These are phyloP conservation scores for Drosophila tanythrix DNA, from an alignment of 2,888 invertebrate genomes.

Conservation along the genomic window DNA sequence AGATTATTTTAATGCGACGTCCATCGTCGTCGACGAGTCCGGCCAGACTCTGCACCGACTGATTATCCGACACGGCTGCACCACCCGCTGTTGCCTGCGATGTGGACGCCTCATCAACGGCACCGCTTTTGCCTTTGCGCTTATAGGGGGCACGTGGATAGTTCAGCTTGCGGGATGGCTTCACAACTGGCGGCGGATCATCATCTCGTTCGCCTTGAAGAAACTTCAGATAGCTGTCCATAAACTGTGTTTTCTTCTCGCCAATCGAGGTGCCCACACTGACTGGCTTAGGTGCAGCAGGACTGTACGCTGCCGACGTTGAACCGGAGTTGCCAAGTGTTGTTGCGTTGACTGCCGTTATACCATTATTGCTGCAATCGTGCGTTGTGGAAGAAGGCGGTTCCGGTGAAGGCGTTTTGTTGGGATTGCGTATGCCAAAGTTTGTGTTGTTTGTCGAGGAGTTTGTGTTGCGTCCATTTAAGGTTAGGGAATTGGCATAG, in stretches of 20 bases:
- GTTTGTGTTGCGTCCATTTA: conserved; percentile 70
- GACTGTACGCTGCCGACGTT: conserved; percentile 49
- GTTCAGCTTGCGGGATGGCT: conserved; percentile 82
- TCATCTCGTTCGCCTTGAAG: conserved; percentile 90
- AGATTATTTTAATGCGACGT: conserved; percentile 84
- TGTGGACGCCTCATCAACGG: conserved; percentile 67
- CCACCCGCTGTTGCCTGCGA: conserved; percentile 48
- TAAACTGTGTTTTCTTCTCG: conserved; percentile 88
- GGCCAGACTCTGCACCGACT: conserved; percentile 48
- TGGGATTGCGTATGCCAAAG: conserved; percentile 83
- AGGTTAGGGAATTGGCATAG: conserved; percentile 72
- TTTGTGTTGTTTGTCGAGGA: conserved; percentile 80
- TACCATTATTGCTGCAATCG: conserved; percentile 59
- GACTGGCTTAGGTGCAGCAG: conserved; percentile 78
- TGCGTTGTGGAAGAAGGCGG: conserved; percentile 76
- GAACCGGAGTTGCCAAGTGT: conserved; percentile 31
- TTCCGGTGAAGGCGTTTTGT: conserved; percentile 86
- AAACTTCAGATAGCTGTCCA: conserved; percentile 95
- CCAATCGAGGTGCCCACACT: conserved; percentile 82
- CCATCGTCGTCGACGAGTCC: conserved; percentile 82
- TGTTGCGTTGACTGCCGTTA: conserved; percentile 34
- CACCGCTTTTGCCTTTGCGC: conserved; percentile 62
- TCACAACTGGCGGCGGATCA: conserved; percentile 89
- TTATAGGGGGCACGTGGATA: conserved; percentile 80
- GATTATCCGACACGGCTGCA: conserved; percentile 42